Evolutionary conservation across 2,888 invertebrate genomes (phyloP).

Genomic region (Euzophera pinguis): DNA sequence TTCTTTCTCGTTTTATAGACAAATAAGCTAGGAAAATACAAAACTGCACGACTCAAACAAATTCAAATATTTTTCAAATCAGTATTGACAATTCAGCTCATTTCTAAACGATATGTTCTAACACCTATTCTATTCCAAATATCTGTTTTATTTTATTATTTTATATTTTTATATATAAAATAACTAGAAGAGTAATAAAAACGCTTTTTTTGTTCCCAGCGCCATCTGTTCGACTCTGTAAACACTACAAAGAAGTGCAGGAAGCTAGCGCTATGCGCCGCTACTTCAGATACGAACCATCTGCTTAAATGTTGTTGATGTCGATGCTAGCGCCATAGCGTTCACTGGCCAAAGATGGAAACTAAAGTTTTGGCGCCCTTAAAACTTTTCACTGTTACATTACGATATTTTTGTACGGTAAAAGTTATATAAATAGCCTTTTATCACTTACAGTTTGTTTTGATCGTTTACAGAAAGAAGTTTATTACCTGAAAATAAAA

Average conservation of each 20-base stretch:
- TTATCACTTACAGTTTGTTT: background rate
- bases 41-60: no score
- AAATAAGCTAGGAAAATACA: no score
- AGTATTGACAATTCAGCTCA: no score
- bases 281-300: constrained; percentile 32
- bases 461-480: background rate
- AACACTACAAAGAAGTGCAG: constrained; percentile 26
- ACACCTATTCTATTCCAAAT: no score
- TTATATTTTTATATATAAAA: no score
- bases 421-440: no score
- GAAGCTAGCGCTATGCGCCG: constrained; percentile 17
- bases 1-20: no score
- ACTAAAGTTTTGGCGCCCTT: constrained; percentile 35
- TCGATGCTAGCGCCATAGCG: constrained; percentile 36
- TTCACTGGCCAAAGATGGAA: constrained; percentile 25
- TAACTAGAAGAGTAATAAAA: no score
- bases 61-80: no score
- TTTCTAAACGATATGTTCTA: no score
- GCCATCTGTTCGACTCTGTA: constrained; percentile 36
- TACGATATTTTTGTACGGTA: no score
- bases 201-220: constrained; percentile 20
- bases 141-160: no score
- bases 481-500: background rate
- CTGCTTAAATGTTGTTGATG: constrained; percentile 21
- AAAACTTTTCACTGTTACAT: background rate